These are phyloP conservation scores for Percina caprodes DNA, from an alignment of 2,113 vertebrate species.

Conservation along the genomic window DNA sequence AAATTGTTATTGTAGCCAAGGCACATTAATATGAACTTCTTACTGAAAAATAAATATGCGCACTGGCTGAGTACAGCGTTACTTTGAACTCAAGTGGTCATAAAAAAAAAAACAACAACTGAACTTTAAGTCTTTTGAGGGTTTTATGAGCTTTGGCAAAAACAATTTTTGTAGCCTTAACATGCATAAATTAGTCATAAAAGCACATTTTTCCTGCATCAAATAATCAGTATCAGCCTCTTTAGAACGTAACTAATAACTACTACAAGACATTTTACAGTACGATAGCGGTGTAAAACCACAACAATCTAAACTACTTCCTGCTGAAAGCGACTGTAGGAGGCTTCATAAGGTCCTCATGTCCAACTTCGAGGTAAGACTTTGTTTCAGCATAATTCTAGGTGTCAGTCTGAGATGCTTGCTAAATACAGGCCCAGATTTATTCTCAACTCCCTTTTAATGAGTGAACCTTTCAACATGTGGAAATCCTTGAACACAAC, in stretches of 20 bases:
- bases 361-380: constrained; percentile 55
- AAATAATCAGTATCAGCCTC: background rate
- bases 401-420: constrained; percentile 59
- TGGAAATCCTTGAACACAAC: constrained; percentile 77
- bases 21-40: constrained; percentile 66
- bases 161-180: constrained; percentile 30
- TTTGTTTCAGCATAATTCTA: constrained; percentile 30
- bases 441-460: constrained; percentile 69
- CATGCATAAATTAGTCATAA: constrained; percentile 9
- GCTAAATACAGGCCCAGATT: constrained; percentile 67
- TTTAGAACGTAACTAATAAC: constrained; percentile 13
- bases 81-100: constrained; percentile 27
- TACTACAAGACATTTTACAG: constrained; percentile 11
- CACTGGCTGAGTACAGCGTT: constrained; percentile 26
- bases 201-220: background rate
- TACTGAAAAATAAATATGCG: constrained; percentile 45
- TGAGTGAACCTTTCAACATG: constrained; percentile 72
- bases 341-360: constrained; percentile 26
- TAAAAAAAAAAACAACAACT: background rate
- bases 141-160: constrained; percentile 59
- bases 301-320: constrained; percentile 15
- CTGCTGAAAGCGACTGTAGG: constrained; percentile 18
- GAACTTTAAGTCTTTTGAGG: constrained; percentile 5
- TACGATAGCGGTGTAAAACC: constrained; percentile 5
- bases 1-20: constrained; percentile 67